Percentiles rank a stretch among this genome's conserved stretches.
Conservation (phyloP, 2,797 vertebrate species). For the Alcedo quadribrachys region DNA sequence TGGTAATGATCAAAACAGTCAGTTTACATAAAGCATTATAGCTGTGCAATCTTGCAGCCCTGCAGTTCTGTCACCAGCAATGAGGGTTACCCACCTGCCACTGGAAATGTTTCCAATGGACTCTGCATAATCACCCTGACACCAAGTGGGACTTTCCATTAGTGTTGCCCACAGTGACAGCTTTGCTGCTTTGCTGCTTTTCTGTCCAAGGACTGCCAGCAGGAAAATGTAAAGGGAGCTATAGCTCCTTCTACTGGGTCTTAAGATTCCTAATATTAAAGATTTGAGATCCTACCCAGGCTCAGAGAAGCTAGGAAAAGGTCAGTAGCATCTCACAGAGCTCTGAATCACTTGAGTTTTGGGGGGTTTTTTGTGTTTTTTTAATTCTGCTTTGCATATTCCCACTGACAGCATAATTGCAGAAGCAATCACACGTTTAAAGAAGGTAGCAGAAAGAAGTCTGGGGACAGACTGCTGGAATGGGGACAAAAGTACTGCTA, state of each 20-base stretch:
- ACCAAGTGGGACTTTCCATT: constrained; percentile 13
- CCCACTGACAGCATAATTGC: constrained; percentile 13
- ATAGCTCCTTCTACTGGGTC: constrained; percentile 55
- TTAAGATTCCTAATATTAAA: not conserved
- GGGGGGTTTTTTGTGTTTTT: not conserved
- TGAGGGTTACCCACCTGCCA: not conserved
- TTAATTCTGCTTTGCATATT: not conserved
- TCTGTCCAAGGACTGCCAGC: not conserved
- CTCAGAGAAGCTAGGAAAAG: not conserved
- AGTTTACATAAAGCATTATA: not conserved
- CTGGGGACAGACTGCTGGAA: constrained; percentile 19
- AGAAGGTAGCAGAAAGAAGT: not conserved
- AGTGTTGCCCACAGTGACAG: not conserved
- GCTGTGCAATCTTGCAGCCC: not conserved
- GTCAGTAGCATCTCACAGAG: not conserved
- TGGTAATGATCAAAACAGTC: constrained; percentile 55
- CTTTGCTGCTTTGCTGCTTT: not conserved
- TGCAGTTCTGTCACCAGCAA: not conserved
- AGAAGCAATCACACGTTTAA: constrained; percentile 3
- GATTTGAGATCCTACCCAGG: not conserved
- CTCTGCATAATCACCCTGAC: constrained; percentile 25
- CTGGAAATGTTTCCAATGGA: not conserved
- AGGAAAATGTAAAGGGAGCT: not conserved
- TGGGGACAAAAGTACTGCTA: not conserved
- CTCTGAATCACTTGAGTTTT: not conserved